Evolutionary conservation across 1,140 invertebrate species (phyloP).

Genomic region (Tyrophagus putrescentiae): DNA sequence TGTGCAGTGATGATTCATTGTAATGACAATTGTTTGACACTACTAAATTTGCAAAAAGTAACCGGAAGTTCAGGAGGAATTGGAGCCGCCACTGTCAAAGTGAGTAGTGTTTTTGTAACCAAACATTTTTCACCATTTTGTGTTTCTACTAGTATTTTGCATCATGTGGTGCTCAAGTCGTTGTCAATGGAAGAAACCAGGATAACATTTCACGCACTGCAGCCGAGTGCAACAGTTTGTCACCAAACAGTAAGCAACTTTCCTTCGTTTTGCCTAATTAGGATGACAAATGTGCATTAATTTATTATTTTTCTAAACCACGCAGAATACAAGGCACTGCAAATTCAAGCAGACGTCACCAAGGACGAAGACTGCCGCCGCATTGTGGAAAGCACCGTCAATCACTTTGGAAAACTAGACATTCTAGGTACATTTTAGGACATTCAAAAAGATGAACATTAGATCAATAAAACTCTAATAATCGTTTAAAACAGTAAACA

Average conservation of each 20-base stretch:
- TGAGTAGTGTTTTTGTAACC: too few relatives aligned
- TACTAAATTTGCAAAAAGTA: too few relatives aligned
- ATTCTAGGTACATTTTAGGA: too few relatives aligned
- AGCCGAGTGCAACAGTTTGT: slow-evolving; percentile 15
- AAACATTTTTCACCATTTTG: too few relatives aligned
- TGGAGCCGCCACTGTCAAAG: slow-evolving; percentile 16
- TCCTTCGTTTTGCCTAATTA: neutral
- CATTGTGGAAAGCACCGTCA: slow-evolving; percentile 68
- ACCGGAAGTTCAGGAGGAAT: slow-evolving; percentile 17
- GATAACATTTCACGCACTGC: slow-evolving; percentile 10
- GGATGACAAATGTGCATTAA: neutral
- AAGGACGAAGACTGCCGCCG: slow-evolving; percentile 61
- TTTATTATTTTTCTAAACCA: neutral
- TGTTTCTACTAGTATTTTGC: too few relatives aligned
- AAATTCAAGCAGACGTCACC: slow-evolving; percentile 69
- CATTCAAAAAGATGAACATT: too few relatives aligned
- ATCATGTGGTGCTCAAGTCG: slow-evolving; percentile 7
- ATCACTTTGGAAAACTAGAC: slow-evolving; percentile 65
- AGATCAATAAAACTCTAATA: too few relatives aligned
- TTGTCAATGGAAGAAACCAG: slow-evolving; percentile 19
- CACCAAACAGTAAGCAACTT: slow-evolving; percentile 12
- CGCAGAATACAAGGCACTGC: slow-evolving; percentile 4
- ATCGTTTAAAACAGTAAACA: too few relatives aligned
- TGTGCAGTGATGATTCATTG: too few relatives aligned
- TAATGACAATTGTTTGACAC: too few relatives aligned